phyloP scores from a whole-genome alignment of 1,140 invertebrate genomes.

The Drosophila kanapiae region DNA sequence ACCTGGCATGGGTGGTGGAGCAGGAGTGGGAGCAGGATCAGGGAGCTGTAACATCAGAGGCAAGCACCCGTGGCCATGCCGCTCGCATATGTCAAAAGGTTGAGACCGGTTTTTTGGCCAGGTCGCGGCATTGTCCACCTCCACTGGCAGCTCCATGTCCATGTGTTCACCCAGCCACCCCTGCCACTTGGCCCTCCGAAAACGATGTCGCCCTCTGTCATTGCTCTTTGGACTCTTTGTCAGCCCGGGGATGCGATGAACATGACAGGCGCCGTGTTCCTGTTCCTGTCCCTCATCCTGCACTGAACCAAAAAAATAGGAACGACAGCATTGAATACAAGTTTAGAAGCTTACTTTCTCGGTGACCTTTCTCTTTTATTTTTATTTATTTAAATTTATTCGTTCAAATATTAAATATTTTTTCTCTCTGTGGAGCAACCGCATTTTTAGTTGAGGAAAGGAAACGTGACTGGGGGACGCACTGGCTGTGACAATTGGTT shows the following conservation, averaged over 20 bases:
- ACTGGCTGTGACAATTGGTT: conserved; percentile 54
- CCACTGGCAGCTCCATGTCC: conserved; percentile 5
- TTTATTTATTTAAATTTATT: not conserved
- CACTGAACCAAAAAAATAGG: conserved; percentile 10
- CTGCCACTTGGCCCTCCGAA: conserved; percentile 22
- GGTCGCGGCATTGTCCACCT: conserved; percentile 51
- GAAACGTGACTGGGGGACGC: conserved; percentile 37
- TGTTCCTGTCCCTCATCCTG: conserved; percentile 8
- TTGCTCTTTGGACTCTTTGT: conserved; percentile 25
- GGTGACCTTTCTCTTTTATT: too few species aligned
- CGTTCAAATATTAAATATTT: not conserved
- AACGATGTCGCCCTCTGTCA: conserved; percentile 48
- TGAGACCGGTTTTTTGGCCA: conserved; percentile 30
- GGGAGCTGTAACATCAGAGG: conserved; percentile 1
- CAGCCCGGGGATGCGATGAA: conserved; percentile 23
- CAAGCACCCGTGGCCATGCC: conserved; percentile 3
- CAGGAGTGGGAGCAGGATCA: not conserved
- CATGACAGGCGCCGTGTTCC: conserved; percentile 41
- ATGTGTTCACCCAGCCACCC: not conserved
- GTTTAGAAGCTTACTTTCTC: too few species aligned
- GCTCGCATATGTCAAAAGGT: conserved; percentile 36
- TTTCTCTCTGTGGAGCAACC: not conserved
- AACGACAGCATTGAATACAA: too few species aligned
- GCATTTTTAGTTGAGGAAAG: conserved; percentile 8
- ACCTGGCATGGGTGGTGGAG: not conserved